Percentiles rank a stretch among this genome's conserved stretches.
These are phyloP conservation scores for Lerema accius DNA, from an alignment of 1,140 invertebrate genomes.

Conservation along the genomic window DNA sequence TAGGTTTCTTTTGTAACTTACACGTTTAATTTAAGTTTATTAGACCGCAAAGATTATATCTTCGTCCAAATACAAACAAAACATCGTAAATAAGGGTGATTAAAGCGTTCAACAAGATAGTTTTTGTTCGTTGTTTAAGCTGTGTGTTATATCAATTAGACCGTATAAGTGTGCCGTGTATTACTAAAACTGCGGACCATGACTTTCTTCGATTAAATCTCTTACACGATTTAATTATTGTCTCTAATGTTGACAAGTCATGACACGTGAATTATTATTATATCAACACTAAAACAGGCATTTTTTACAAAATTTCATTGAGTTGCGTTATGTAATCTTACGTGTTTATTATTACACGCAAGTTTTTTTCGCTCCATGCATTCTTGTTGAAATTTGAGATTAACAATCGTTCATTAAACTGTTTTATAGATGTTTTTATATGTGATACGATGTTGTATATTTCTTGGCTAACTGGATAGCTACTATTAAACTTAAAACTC, in stretches of 20 bases:
- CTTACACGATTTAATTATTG: slow-evolving; percentile 3
- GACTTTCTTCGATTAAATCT: slow-evolving; percentile 45
- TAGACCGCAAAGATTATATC: slow-evolving; percentile 1
- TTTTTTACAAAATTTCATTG: too few relatives aligned
- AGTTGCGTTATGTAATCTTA: too few relatives aligned
- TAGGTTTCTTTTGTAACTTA: background rate
- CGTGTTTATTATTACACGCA: too few relatives aligned
- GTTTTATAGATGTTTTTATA: too few relatives aligned
- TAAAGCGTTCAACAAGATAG: background rate
- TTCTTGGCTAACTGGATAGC: too few relatives aligned
- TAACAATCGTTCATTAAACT: too few relatives aligned
- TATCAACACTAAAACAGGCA: too few relatives aligned
- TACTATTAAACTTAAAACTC: too few relatives aligned
- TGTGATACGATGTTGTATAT: too few relatives aligned
- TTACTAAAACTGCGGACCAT: slow-evolving; percentile 35
- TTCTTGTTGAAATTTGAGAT: too few relatives aligned
- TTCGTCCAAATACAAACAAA: background rate
- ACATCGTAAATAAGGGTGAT: slow-evolving; percentile 12
- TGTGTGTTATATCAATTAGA: slow-evolving; percentile 1
- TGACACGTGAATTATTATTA: background rate
- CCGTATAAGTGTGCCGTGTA: slow-evolving; percentile 8
- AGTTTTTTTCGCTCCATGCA: too few relatives aligned
- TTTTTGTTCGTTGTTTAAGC: slow-evolving; percentile 10
- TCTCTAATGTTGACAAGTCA: background rate
- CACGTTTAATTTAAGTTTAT: background rate